Evolutionary conservation across 2,888 invertebrate genomes (phyloP), one percentile per base, ranked within the genome.

Genomic region (Tryphoninae sp.): DNA sequence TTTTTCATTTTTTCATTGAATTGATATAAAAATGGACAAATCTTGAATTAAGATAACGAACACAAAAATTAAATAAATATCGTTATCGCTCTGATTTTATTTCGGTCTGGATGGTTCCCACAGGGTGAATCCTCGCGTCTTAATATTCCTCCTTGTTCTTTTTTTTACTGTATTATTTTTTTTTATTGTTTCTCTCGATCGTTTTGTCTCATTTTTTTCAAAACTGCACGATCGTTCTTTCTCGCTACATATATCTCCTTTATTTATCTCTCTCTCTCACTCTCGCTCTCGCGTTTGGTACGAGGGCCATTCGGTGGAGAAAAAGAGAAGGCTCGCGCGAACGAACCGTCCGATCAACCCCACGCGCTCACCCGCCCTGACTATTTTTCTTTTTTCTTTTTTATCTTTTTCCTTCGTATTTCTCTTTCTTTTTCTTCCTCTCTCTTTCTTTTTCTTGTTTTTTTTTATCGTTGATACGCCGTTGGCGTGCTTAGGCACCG

Each of bases 401-500:
- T 80, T 58, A 73, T 62, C 67, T 71, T 65, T 69, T 81, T 79
- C 80, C 83, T 82, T 45, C 81, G 55, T 42, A 71, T 45, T 53
- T 49, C 45, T 49, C n/a, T 42, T 7, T 62, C 19, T 76, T 53
- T 65, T 19, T 19, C 19, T 19, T 19, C 19, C 19, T 19, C 19
- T 49, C 45, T 49, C n/a, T 42, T 7, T 62, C 19, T 76, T 53
- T 71, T 69, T 61, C 73, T 83, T 83, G 78, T 83, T 51, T 77
- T 80, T 85, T 85, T 87, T 87, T 86, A 83, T 86, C 86, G 87
- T 81, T 89, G 90, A 89, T 90, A 89, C 85, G 86, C 88, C 85
- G 89, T 89, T 90, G 87, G 90, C 90, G 90, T 90, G 90, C 85
- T 78, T 84, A 85, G 80, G 80, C 82, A 86, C 84, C 89, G 88